Evolutionary conservation across 1,140 invertebrate genomes (phyloP).

Genomic region (Wasmannia auropunctata): DNA sequence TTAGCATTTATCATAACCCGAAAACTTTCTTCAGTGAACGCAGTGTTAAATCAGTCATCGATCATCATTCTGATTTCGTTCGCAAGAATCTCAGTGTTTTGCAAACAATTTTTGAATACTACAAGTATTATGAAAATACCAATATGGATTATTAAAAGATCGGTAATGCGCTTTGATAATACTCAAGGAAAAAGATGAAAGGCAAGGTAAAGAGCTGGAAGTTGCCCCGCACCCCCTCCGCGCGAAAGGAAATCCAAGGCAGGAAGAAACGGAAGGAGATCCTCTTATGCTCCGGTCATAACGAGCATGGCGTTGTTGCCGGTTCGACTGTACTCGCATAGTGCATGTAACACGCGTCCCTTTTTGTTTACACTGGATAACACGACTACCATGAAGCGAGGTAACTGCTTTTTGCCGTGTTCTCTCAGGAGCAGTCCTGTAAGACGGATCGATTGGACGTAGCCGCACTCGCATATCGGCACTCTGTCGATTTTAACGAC

Average conservation of each 20-base stretch:
- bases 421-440: conserved; percentile 59
- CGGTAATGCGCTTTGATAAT: neutral
- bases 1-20: neutral
- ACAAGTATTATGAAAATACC: neutral
- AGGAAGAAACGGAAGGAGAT: conserved; percentile 61
- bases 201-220: conserved; percentile 11
- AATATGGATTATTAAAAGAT: neutral
- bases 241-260: conserved; percentile 31
- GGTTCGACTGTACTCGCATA: conserved; percentile 62
- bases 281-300: conserved; percentile 59
- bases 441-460: conserved; percentile 68
- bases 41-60: neutral
- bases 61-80: neutral
- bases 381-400: conserved; percentile 78
- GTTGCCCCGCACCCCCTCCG: neutral
- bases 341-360: conserved; percentile 66
- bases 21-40: neutral
- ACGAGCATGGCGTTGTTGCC: conserved; percentile 79
- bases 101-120: neutral
- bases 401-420: conserved; percentile 75
- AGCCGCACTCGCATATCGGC: conserved; percentile 56
- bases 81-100: neutral
- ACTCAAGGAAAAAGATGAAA: neutral
- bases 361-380: conserved; percentile 79
- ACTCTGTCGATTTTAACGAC: conserved; percentile 60